Base-by-base conservation (phyloP, 2,113 vertebrate species). In the Podiceps cristatus region DNA sequence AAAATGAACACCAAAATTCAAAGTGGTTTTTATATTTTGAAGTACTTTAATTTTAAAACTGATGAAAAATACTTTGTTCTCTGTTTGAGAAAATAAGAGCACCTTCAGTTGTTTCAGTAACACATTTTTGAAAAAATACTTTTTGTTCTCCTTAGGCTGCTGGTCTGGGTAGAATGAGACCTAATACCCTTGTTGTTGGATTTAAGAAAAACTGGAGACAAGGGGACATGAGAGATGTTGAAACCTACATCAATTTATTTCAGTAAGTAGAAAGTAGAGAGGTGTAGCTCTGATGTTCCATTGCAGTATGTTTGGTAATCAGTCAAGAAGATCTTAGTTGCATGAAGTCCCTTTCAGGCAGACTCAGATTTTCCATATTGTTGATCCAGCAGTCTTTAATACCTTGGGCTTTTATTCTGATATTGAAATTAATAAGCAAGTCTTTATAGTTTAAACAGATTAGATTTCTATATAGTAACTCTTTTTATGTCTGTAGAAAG, bases 161-260 rank as follows among this genome's bases (percentile, higher is more conserved):
- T 88, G 99, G 99, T 56, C 98, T 99, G 86, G 99, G 99, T 64
- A 98, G 99, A 64, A 99, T 99, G 96, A 99, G 98, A 91, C 99
- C 99, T 40, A 99, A 99, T 94, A 99, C 99, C 9, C 98, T 99
- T 93, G 99, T 99, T 69, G 93, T 99, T 82, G 99, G 99, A 96
- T 99, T 99, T 98, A 99, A 99, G 97, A 99, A 99, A 77, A 99
- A 99, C 96, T 99, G 99, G 99, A 96, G 98, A 60, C 98, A 99
- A 68, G 93, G 98, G 50, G 99, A 99, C 95, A 99, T 99, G 99
- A 99, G 98, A 96, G 99, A 99, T 44, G 99, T 99, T 81, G 99
- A 99, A 97, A 99, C 98, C 7, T 99, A 99, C 96, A 99, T 99
- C 95, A 99, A 99, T 83, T 98, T 99, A 97, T 99, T 99, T 91